Evolutionary conservation across 2,797 vertebrate genomes (phyloP).

Genomic region (Fistularia tabacaria): DNA sequence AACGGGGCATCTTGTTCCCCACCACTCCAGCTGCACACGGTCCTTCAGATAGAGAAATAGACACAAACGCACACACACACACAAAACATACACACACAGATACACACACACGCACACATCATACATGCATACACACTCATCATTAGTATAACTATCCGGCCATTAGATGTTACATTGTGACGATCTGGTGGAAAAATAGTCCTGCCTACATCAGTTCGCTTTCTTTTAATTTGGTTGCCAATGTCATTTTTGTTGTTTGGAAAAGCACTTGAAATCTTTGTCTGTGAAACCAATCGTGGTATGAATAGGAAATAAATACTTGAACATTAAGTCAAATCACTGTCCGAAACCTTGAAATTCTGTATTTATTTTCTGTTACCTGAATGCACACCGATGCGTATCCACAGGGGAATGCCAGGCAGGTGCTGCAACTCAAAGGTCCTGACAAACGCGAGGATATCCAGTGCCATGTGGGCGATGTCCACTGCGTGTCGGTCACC

Average conservation of each 20-base stretch:
- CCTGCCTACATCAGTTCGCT: background rate
- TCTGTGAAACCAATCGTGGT: no score
- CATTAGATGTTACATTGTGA: background rate
- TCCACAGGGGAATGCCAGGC: slow-evolving; percentile 93
- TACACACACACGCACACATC: background rate
- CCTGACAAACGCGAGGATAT: slow-evolving; percentile 91
- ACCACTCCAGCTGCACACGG: slow-evolving; percentile 94
- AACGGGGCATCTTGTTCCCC: slow-evolving; percentile 96
- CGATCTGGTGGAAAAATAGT: no score
- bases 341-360: background rate
- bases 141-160: background rate
- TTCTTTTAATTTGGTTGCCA: background rate
- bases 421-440: slow-evolving; percentile 90
- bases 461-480: slow-evolving; percentile 93
- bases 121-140: no score
- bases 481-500: slow-evolving; percentile 91
- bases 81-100: background rate
- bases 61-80: slow-evolving; percentile 9
- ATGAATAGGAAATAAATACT: no score
- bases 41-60: slow-evolving; percentile 63
- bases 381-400: slow-evolving; percentile 95
- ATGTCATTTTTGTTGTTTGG: background rate
- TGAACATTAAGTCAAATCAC: no score
- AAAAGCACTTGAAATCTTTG: no score
- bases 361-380: slow-evolving; percentile 66